Conservation (phyloP, 2,113 vertebrate species). For the Chinchilla lanigera region DNA sequence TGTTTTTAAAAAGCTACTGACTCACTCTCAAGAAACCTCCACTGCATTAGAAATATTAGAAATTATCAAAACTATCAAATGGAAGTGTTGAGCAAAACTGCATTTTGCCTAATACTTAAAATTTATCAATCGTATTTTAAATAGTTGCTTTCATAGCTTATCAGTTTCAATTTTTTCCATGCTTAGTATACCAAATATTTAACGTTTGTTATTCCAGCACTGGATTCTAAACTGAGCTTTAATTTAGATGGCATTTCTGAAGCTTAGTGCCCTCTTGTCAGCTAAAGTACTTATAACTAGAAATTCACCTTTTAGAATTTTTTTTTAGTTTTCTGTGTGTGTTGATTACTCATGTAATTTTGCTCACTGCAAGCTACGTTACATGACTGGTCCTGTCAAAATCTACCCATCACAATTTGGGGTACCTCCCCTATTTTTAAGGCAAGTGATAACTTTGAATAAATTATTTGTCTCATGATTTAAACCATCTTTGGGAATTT, state of each 20-base stretch:
- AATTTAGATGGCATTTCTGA: not conserved
- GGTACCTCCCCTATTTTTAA: not conserved
- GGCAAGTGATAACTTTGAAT: not conserved
- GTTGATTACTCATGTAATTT: not conserved
- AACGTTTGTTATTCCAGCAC: not conserved
- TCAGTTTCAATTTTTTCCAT: not conserved
- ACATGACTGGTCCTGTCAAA: not conserved
- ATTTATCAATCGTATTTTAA: conserved; percentile 1
- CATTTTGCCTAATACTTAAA: not conserved
- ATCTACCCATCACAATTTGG: not conserved
- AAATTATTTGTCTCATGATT: not conserved
- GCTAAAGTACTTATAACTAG: not conserved
- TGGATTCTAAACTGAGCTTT: conserved; percentile 11
- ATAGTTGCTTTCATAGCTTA: not conserved
- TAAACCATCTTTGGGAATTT: not conserved
- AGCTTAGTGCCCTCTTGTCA: not conserved
- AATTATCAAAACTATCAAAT: not conserved
- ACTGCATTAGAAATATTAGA: too few relatives aligned
- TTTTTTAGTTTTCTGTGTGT: not conserved
- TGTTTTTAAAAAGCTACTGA: not conserved
- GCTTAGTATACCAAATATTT: not conserved
- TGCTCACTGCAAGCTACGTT: not conserved
- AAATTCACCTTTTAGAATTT: not conserved
- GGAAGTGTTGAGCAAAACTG: not conserved
- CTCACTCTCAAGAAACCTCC: not conserved